phyloP scores from a whole-genome alignment of 2,888 invertebrate species.

The Automeris io region DNA sequence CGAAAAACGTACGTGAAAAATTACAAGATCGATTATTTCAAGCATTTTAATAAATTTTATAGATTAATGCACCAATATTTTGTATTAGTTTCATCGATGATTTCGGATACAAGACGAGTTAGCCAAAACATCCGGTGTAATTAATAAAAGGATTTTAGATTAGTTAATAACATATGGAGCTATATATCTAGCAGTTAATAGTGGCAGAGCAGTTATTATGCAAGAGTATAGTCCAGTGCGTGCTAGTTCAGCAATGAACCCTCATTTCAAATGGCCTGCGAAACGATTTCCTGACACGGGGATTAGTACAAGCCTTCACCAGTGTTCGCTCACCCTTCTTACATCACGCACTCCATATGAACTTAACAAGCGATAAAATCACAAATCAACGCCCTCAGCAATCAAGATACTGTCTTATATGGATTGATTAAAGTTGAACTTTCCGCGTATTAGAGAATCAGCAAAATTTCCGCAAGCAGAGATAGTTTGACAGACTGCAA shows the following conservation, averaged over 20 bases:
- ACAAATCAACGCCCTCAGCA: conserved; percentile 40
- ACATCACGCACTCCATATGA: conserved; percentile 70
- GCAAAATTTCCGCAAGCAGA: conserved; percentile 19
- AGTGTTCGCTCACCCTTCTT: conserved; percentile 69
- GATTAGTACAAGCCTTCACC: conserved; percentile 77
- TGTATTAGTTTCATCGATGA: background rate
- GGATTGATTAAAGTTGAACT: conserved; percentile 38
- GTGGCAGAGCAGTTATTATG: conserved; percentile 59
- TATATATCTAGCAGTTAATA: conserved; percentile 37
- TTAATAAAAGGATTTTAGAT: conserved; percentile 1
- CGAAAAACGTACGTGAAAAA: background rate
- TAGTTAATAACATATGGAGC: conserved; percentile 10
- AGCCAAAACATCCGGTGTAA: background rate
- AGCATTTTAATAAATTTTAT: background rate
- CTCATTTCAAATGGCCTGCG: conserved; percentile 74
- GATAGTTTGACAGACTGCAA: conserved; percentile 73
- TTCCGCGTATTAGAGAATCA: conserved; percentile 15
- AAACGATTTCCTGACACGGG: conserved; percentile 77
- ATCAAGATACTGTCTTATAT: conserved; percentile 41
- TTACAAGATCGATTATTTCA: background rate
- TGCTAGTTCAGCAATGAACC: conserved; percentile 61
- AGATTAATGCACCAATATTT: background rate
- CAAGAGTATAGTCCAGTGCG: conserved; percentile 68
- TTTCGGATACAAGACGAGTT: conserved; percentile 10
- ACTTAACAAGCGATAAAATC: conserved; percentile 41